Evolutionary conservation across 2,797 vertebrate species (phyloP), one percentile per base, ranked within the genome.

Genomic region (Syncerus caffer): DNA sequence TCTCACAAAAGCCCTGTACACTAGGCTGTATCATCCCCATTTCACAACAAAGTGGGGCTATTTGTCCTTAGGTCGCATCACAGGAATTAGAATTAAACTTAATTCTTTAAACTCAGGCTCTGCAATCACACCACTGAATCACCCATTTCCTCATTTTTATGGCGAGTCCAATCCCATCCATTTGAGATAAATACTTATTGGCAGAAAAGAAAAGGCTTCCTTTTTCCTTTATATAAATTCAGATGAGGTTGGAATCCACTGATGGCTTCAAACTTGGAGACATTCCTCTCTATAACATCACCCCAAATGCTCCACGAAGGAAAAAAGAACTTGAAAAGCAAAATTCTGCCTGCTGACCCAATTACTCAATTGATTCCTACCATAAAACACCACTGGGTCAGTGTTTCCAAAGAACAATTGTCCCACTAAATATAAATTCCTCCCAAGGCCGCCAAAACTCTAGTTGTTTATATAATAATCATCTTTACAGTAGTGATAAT

Each of bases 51-150:
- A 95, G 13, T 95, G 62, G 45, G 74, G 58, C 88, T 80, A 94
- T 96, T 95, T 91, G 92, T 94, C 79, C 74, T 38, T 6, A 89
- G 50, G 53, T 95, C 74, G 7, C 74, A 95, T 84, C 93, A 80
- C 27, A 93, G 51, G n/a, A 97, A 97, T 93, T 84, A 27, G 83
- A 96, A 96, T 94, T 96, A 84, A 80, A 96, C 58, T 80, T 25
- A 38, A 51, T 94, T 84, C 53, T 93, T 95, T 84, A 23, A 80
- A 95, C 79, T 76, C 50, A 58, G 27, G 29, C 9, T 78, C 88
- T 79, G 38, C 25, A 51, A 16, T 47, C 57, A 89, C 84, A 14
- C 67, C 38, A 67, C 17, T 3, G 14, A 96, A 62, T 13, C 67
- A 71, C 42, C 51, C 50, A 79, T 85, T 86, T 90, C 51, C 83